phyloP scores from a whole-genome alignment of 2,113 vertebrate genomes.

The Gavialis gangeticus region DNA sequence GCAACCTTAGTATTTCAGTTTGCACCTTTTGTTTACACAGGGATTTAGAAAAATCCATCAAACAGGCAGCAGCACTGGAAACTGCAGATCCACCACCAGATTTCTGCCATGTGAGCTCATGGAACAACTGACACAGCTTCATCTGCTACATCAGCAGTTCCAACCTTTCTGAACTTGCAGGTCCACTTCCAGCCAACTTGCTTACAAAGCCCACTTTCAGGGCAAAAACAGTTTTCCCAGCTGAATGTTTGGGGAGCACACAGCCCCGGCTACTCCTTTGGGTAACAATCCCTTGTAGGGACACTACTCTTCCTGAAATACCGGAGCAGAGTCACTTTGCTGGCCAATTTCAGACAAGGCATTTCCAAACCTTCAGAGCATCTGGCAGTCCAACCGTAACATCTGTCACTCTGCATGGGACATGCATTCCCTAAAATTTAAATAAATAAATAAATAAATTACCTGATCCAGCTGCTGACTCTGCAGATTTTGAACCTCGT shows the following conservation, averaged over 20 bases:
- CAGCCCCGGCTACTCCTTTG: too few relatives aligned
- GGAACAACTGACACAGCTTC: background rate
- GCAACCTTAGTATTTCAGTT: background rate
- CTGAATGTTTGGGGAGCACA: too few relatives aligned
- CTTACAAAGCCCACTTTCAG: too few relatives aligned
- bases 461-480: constrained; percentile 88
- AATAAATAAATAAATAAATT: constrained; percentile 45
- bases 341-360: constrained; percentile 54
- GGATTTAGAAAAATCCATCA: too few relatives aligned
- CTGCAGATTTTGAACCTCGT: constrained; percentile 85
- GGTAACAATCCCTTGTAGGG: too few relatives aligned
- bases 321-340: constrained; percentile 36
- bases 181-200: too few relatives aligned
- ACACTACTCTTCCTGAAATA: fast-evolving
- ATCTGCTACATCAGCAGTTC: constrained; percentile 27
- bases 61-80: background rate
- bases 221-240: too few relatives aligned
- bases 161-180: too few relatives aligned
- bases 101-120: background rate
- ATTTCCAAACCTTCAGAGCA: constrained; percentile 18
- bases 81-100: background rate
- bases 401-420: too few relatives aligned
- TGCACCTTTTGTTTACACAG: too few relatives aligned
- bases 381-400: too few relatives aligned
- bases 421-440: too few relatives aligned